These are phyloP conservation scores for Diarsia brunnea DNA, from an alignment of 2,888 invertebrate species.

Conservation along the genomic window DNA sequence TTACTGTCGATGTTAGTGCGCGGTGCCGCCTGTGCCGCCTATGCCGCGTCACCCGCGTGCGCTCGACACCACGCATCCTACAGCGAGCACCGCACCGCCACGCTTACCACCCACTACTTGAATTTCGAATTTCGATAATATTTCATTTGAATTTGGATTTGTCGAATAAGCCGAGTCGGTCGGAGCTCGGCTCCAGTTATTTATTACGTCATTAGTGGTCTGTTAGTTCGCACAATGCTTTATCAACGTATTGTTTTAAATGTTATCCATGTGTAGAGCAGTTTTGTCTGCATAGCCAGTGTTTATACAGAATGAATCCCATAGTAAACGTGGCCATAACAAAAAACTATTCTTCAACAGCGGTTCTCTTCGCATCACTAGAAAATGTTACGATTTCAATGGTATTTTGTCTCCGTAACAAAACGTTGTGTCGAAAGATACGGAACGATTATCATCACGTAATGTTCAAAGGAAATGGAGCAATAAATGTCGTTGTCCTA, in stretches of 20 bases:
- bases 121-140: constrained; percentile 62
- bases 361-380: constrained; percentile 18
- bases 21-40: constrained; percentile 18
- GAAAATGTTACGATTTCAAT: constrained; percentile 45
- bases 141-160: constrained; percentile 67
- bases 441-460: constrained; percentile 53
- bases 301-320: constrained; percentile 49
- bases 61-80: constrained; percentile 44
- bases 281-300: constrained; percentile 49
- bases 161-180: constrained; percentile 57
- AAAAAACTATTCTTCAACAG: constrained; percentile 34
- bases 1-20: constrained; percentile 70
- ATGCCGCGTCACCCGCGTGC: constrained; percentile 19
- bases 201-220: constrained; percentile 66
- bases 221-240: constrained; percentile 58
- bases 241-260: constrained; percentile 56
- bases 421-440: constrained; percentile 48
- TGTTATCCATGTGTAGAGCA: constrained; percentile 40
- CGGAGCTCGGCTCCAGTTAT: constrained; percentile 51
- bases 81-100: constrained; percentile 12
- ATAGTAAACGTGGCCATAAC: constrained; percentile 31
- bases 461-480: constrained; percentile 58
- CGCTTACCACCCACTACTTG: constrained; percentile 37
- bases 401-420: constrained; percentile 51
- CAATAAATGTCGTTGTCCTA: constrained; percentile 54